phyloP scores from a whole-genome alignment of 2,888 invertebrate species.

The Ichneumon xanthorius region DNA sequence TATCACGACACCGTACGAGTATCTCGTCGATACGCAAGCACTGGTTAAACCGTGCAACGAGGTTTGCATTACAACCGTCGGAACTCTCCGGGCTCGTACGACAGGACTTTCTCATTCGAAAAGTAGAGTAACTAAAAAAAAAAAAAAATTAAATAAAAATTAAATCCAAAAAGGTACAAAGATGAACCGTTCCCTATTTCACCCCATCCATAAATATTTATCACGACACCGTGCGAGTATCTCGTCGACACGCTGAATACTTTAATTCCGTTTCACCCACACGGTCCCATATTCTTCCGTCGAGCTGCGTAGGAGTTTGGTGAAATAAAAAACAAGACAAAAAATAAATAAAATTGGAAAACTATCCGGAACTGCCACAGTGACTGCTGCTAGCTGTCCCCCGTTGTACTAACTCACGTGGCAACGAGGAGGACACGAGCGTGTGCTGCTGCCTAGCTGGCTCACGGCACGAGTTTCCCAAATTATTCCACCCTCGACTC shows the following conservation, averaged over 20 bases:
- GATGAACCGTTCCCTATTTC: not conserved
- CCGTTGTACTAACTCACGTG: slow-evolving; percentile 48
- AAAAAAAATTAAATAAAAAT: not conserved
- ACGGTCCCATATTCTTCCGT: slow-evolving; percentile 4
- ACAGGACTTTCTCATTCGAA: too few species aligned
- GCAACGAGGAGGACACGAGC: slow-evolving; percentile 26
- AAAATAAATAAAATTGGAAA: slow-evolving; percentile 14
- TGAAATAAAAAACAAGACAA: not conserved
- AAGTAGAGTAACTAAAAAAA: not conserved
- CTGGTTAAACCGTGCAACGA: too few species aligned
- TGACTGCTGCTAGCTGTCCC: slow-evolving; percentile 37
- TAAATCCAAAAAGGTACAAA: not conserved
- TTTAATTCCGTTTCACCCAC: not conserved
- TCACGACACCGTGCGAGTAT: not conserved
- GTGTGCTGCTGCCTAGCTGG: slow-evolving; percentile 34
- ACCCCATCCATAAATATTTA: slow-evolving; percentile 1
- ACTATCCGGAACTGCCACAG: slow-evolving; percentile 47
- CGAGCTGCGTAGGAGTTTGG: not conserved
- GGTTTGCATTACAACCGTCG: too few species aligned
- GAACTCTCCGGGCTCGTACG: too few species aligned
- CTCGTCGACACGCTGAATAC: not conserved
- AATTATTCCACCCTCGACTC: slow-evolving; percentile 66
- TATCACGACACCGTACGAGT: not conserved
- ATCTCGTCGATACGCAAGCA: not conserved
- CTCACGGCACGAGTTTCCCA: slow-evolving; percentile 61